phyloP scores from a whole-genome alignment of 1,140 invertebrate genomes.

The Lordiphosa clarofinis region DNA sequence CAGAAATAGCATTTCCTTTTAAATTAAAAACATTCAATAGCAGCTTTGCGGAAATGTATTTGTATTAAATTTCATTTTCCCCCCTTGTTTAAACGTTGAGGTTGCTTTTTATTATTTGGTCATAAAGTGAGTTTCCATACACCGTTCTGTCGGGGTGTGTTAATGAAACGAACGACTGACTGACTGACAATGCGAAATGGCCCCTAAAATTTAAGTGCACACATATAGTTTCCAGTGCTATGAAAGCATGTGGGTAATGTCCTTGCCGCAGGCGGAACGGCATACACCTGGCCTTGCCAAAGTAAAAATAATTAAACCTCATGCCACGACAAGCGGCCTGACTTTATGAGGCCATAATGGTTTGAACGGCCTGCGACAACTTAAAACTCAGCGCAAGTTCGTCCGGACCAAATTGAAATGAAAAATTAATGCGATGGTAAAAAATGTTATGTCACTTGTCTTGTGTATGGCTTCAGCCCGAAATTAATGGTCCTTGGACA shows the following conservation, averaged over 20 bases:
- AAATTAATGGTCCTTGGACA: conserved; percentile 37
- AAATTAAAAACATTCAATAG: too few species aligned
- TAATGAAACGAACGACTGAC: conserved; percentile 26
- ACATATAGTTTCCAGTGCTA: conserved; percentile 9
- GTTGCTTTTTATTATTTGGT: neutral
- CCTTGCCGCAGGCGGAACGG: conserved; percentile 6
- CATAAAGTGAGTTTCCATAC: neutral
- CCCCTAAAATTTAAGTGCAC: conserved; percentile 37
- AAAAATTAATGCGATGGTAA: conserved; percentile 77
- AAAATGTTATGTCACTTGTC: conserved; percentile 64
- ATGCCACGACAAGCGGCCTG: conserved; percentile 37
- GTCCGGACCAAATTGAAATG: conserved; percentile 57
- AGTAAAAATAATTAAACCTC: conserved; percentile 70
- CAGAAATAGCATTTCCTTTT: too few species aligned
- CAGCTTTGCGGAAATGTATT: neutral
- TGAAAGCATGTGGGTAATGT: conserved; percentile 17
- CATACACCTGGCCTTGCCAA: conserved; percentile 25
- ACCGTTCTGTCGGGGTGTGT: conserved; percentile 23
- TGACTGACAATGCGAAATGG: conserved; percentile 10
- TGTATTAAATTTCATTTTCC: too few species aligned
- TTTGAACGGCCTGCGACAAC: conserved; percentile 31
- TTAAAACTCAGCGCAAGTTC: conserved; percentile 50
- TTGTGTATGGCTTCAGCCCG: conserved; percentile 27
- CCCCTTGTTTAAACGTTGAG: too few species aligned
- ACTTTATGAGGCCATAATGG: conserved; percentile 57